Conservation (phyloP, 2,797 vertebrate species). For the Neostethus bicornis region DNA sequence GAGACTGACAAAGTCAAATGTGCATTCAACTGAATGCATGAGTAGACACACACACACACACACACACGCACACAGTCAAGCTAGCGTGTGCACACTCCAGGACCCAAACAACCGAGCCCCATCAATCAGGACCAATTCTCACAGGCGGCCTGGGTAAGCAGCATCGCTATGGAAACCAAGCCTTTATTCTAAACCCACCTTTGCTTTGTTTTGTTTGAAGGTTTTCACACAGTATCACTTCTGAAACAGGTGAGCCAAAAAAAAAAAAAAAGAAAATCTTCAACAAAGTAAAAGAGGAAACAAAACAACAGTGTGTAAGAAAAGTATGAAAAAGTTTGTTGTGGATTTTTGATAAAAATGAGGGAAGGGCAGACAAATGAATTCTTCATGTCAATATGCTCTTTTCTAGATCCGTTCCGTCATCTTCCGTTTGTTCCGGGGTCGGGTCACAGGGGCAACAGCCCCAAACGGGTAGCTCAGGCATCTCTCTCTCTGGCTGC, state of each 20-base stretch:
- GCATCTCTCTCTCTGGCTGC: no score
- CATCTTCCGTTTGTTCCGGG: no score
- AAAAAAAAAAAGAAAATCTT: constrained; percentile 37
- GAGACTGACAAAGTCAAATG: constrained; percentile 26
- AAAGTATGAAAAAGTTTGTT: background rate
- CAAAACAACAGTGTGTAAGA: background rate
- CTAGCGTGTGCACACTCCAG: constrained; percentile 26
- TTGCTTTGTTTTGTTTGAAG: constrained; percentile 65
- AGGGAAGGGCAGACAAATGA: no score
- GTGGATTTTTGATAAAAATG: background rate
- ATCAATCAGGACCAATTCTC: constrained; percentile 72
- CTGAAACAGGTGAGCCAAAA: constrained; percentile 38
- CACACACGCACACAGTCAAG: constrained; percentile 22
- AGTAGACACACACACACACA: constrained; percentile 10
- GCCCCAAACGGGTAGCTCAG: no score
- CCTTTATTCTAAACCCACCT: constrained; percentile 45
- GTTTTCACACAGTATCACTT: constrained; percentile 56
- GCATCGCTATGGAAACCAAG: constrained; percentile 66
- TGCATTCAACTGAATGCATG: constrained; percentile 28
- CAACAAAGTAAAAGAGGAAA: constrained; percentile 1
- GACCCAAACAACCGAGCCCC: constrained; percentile 56
- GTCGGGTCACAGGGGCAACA: no score
- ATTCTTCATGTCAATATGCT: no score
- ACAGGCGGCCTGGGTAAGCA: constrained; percentile 52
- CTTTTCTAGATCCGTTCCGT: no score